These are phyloP conservation scores for Danio rerio DNA, from an alignment of 2,113 vertebrate genomes.

Conservation along the genomic window GRCz12tu NC_133190.1:34094001-34094500, in stretches of 20 bases:
- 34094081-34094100: neutral
- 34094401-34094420: too few relatives aligned
- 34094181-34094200: conserved; percentile 78
- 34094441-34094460: too few relatives aligned
- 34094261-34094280: conserved; percentile 75
- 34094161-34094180: conserved; percentile 74
- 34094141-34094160: conserved; percentile 69
- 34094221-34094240: conserved; percentile 70
- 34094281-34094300: conserved; percentile 22
- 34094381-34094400: too few relatives aligned
- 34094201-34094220: conserved; percentile 67
- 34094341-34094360: too few relatives aligned
- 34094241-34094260: conserved; percentile 74
- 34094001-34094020: conserved; percentile 60
- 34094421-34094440: too few relatives aligned
- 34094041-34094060: neutral
- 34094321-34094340: too few relatives aligned
- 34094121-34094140: conserved; percentile 64
- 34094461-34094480: too few relatives aligned
- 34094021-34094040: conserved; percentile 64
- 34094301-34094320: neutral
- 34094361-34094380: too few relatives aligned
- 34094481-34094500: too few relatives aligned
- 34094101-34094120: conserved; percentile 72
- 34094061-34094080: neutral